Conservation (phyloP, 2,888 invertebrate species). For the Xylota segnis region DNA sequence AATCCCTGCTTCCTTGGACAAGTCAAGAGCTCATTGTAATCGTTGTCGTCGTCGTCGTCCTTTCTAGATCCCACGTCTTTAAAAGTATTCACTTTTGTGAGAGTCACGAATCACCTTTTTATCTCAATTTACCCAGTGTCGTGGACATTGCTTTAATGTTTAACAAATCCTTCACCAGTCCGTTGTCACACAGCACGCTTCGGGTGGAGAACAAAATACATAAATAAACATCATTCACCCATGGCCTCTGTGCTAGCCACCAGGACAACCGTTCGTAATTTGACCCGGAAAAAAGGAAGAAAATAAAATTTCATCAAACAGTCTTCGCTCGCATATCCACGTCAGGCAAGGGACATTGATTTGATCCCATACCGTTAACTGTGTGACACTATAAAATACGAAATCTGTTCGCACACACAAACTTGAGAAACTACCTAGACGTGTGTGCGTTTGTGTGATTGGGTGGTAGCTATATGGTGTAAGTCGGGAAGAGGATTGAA, state of each 20-base stretch:
- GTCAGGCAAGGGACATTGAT: slow-evolving; percentile 45
- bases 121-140: slow-evolving; percentile 42
- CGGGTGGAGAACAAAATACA: slow-evolving; percentile 14
- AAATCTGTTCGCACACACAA: slow-evolving; percentile 13
- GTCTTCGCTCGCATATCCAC: slow-evolving; percentile 3
- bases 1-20: neutral
- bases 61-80: slow-evolving; percentile 13
- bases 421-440: neutral
- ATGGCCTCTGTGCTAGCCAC: neutral
- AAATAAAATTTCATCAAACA: slow-evolving; percentile 41
- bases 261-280: slow-evolving; percentile 19
- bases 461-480: neutral
- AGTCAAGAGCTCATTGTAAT: slow-evolving; percentile 13
- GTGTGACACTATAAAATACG: slow-evolving; percentile 47
- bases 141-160: slow-evolving; percentile 38
- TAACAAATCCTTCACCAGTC: slow-evolving; percentile 34
- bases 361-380: slow-evolving; percentile 42
- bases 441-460: slow-evolving; percentile 6
- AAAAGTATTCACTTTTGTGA: slow-evolving; percentile 14
- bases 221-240: slow-evolving; percentile 24
- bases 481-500: neutral
- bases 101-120: slow-evolving; percentile 26
- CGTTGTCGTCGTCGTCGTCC: no score
- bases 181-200: slow-evolving; percentile 11
- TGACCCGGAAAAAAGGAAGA: slow-evolving; percentile 22